Evolutionary conservation across 1,140 invertebrate genomes (phyloP), one percentile per base, ranked within the genome.

Genomic region (Acromyrmex echinatior): DNA sequence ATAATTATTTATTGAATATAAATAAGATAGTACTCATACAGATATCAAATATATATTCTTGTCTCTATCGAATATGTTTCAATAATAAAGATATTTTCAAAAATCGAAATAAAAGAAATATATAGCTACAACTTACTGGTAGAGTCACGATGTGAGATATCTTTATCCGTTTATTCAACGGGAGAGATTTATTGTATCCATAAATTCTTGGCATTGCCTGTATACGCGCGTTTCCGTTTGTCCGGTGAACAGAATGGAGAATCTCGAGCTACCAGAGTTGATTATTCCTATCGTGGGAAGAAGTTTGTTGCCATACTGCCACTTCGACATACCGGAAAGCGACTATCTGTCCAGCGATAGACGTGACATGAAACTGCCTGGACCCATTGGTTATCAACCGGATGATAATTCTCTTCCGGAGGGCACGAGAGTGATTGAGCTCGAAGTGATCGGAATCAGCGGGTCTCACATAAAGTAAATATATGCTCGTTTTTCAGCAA

Each of bases 251-350:
- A 94, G 94, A 12, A 93, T 94, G 2, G 91, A 93, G 51, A 94
- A 94, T 91, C 88, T 93, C 0, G 68, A 90, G 0, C 68, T 80
- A 53, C 0, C 53, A 12, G 62, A 76, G n/a, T 77, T 92, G 35
- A 74, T 70, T 9, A 94, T 95, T 18, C 58, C 78, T 0, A 39
- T 94, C 12, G 79, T 63, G 14, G 94, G 85, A 74, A 92, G 81
- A 86, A 96, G 96, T 49, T 87, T 96, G 56, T 92, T 96, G 4
- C 96, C 96, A 0, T 96, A 96, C 87, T 96, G 95, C 82, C 96
- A 96, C 85, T 94, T 96, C 68, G 96, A 96, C 84, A 93, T 96
- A 39, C 94, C 95, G 81, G 95, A 96, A 76, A 96, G 95, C 74
- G 95, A 96, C 91, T 96, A 96, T 91, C 87, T 96, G 51, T 94